phyloP scores from a whole-genome alignment of 2,113 vertebrate species.

The Daboia siamensis region DNA sequence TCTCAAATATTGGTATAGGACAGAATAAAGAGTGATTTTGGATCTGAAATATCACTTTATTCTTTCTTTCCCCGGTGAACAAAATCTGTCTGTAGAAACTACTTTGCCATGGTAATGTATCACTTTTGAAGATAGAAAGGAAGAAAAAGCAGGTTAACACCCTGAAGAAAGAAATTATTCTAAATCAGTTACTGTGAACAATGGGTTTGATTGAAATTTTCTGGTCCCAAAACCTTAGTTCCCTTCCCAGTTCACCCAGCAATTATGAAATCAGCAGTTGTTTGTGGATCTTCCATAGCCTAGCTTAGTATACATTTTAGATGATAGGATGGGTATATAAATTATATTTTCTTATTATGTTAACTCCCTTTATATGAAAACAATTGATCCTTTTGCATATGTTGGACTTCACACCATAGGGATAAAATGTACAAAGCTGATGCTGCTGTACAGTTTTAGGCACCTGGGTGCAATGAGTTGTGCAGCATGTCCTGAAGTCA shows the following conservation, averaged over 20 bases:
- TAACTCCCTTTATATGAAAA: slow-evolving; percentile 36
- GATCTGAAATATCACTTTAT: slow-evolving; percentile 62
- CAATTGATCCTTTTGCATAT: background rate
- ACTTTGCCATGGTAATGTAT: slow-evolving; percentile 59
- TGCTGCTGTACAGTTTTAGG: slow-evolving; percentile 11
- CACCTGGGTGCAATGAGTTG: background rate
- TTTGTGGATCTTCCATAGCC: slow-evolving; percentile 52
- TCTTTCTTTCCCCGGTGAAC: slow-evolving; percentile 55
- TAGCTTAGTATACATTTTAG: slow-evolving; percentile 57
- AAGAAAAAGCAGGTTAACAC: slow-evolving; percentile 48
- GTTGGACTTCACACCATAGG: slow-evolving; percentile 7
- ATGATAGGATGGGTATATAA: slow-evolving; percentile 42
- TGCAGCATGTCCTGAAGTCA: background rate
- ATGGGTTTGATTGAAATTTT: slow-evolving; percentile 61
- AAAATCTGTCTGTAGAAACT: slow-evolving; percentile 58
- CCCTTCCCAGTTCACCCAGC: slow-evolving; percentile 51
- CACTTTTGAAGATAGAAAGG: slow-evolving; percentile 35
- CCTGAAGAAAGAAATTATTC: slow-evolving; percentile 46
- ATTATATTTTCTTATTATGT: slow-evolving; percentile 45
- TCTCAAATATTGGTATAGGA: slow-evolving; percentile 61
- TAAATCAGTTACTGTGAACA: slow-evolving; percentile 46
- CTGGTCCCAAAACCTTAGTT: slow-evolving; percentile 57
- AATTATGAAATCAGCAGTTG: slow-evolving; percentile 59
- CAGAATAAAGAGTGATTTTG: slow-evolving; percentile 57
- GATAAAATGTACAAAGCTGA: background rate